These are phyloP conservation scores for Erpobdella octoculata DNA, from an alignment of 2,888 invertebrate species.

Conservation along the genomic window DNA sequence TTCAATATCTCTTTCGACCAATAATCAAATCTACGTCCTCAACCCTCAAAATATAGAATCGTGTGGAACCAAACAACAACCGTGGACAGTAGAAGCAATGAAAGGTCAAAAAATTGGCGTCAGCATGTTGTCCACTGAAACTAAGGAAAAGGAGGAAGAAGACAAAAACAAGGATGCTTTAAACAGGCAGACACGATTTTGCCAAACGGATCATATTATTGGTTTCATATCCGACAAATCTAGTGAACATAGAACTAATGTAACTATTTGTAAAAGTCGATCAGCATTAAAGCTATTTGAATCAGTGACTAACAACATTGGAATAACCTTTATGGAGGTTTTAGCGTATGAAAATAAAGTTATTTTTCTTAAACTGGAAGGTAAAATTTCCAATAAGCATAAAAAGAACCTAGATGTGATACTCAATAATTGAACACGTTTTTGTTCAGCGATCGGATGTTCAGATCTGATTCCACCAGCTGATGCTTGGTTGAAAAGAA, in stretches of 20 bases:
- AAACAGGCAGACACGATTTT: background rate
- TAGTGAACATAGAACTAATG: background rate
- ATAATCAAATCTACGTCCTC: background rate
- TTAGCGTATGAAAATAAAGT: background rate
- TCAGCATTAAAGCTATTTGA: background rate
- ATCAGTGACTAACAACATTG: too few species aligned
- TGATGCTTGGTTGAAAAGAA: slow-evolving; percentile 21
- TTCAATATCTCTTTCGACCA: background rate
- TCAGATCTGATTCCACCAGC: slow-evolving; percentile 15
- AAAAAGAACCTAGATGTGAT: too few species aligned
- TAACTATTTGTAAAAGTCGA: background rate
- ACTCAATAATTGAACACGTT: background rate
- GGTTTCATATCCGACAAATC: background rate
- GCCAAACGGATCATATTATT: background rate
- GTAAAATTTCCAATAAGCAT: background rate
- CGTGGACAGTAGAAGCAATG: background rate
- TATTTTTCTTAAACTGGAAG: background rate
- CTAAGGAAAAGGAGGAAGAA: background rate
- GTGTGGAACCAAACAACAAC: background rate
- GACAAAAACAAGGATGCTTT: background rate
- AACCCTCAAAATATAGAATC: background rate
- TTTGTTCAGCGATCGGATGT: background rate
- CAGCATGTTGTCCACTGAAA: background rate
- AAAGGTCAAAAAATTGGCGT: slow-evolving; percentile 22
- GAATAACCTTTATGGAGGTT: too few species aligned